Conservation (phyloP, 1,140 invertebrate species). For the Venustaconcha ellipsiformis region DNA sequence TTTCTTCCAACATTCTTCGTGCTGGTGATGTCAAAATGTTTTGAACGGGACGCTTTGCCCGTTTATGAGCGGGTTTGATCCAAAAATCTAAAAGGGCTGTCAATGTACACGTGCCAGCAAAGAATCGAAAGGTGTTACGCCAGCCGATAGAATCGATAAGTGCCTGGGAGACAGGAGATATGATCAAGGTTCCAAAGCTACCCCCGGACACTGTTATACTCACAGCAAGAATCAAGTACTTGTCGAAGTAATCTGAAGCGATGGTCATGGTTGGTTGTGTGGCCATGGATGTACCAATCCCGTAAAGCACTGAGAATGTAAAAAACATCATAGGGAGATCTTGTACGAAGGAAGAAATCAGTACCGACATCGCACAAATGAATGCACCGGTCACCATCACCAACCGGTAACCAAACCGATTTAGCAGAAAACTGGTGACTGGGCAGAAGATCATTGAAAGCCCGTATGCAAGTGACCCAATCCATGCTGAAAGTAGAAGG, state of each 20-base stretch:
- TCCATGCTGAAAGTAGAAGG: conserved; percentile 50
- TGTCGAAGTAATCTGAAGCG: conserved; percentile 53
- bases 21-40: conserved; percentile 34
- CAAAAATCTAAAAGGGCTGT: conserved; percentile 28
- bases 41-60: conserved; percentile 19
- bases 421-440: conserved; percentile 41
- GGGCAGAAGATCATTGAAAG: conserved; percentile 57
- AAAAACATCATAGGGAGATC: conserved; percentile 41
- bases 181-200: conserved; percentile 53
- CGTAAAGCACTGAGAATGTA: conserved; percentile 54
- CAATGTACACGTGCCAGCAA: conserved; percentile 27
- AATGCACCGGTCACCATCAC: conserved; percentile 48
- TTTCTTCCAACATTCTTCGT: conserved; percentile 42
- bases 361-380: conserved; percentile 45
- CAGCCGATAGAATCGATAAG: conserved; percentile 50
- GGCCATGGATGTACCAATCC: conserved; percentile 50
- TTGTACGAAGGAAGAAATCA: conserved; percentile 48
- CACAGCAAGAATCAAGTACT: conserved; percentile 49
- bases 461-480: conserved; percentile 55
- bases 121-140: conserved; percentile 49
- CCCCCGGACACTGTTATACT: conserved; percentile 57
- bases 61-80: conserved; percentile 25
- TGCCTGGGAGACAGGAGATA: conserved; percentile 52
- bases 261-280: conserved; percentile 54
- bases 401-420: conserved; percentile 42